These are phyloP conservation scores for Lasiurus borealis DNA, from an alignment of 2,113 vertebrate species.

Conservation along the genomic window DNA sequence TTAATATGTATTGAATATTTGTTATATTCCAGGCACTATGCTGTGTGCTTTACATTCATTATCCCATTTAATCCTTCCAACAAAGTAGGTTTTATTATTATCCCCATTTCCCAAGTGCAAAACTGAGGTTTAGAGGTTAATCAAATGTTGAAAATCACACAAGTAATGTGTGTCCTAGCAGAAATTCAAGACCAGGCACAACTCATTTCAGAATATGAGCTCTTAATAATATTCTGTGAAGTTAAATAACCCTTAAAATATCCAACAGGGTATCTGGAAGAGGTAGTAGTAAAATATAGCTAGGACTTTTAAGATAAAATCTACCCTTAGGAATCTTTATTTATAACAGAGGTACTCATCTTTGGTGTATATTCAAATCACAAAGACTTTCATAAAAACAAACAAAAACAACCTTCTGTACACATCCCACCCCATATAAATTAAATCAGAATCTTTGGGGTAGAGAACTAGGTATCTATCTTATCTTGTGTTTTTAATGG, in stretches of 20 bases:
- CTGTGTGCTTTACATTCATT: background rate
- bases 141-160: background rate
- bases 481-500: constrained; percentile 21
- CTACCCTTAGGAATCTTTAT: background rate
- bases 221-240: background rate
- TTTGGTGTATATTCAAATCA: constrained; percentile 9
- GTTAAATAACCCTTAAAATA: background rate
- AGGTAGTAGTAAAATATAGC: background rate
- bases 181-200: background rate
- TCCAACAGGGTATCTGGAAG: background rate
- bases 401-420: background rate
- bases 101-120: background rate
- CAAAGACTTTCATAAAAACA: background rate
- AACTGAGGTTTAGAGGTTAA: background rate
- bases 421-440: background rate
- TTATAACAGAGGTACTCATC: background rate
- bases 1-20: background rate
- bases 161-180: background rate
- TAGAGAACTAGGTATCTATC: background rate
- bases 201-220: background rate
- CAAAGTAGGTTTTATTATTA: background rate
- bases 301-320: constrained; percentile 45
- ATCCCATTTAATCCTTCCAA: background rate
- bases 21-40: background rate
- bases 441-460: background rate